These are phyloP conservation scores for Papilio helenus DNA, from an alignment of 1,140 invertebrate species.

Conservation along the genomic window DNA sequence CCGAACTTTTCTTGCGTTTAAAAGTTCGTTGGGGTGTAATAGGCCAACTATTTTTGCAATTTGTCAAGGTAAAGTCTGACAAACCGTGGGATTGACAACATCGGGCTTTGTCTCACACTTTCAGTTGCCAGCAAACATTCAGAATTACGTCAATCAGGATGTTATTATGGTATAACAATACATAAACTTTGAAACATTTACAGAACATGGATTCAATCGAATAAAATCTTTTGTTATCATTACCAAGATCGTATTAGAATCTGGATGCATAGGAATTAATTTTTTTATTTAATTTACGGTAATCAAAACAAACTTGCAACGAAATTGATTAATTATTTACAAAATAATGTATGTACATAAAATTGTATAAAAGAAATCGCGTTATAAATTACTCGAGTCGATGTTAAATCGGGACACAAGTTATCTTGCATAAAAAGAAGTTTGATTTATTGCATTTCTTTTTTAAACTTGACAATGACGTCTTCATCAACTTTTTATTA, in stretches of 20 bases:
- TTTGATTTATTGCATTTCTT: slow-evolving; percentile 28
- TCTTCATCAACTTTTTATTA: slow-evolving; percentile 16
- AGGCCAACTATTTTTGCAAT: neutral
- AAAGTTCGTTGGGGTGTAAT: neutral
- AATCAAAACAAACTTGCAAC: neutral
- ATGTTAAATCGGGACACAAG: slow-evolving; percentile 16
- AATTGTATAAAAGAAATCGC: slow-evolving; percentile 21
- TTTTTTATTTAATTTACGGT: neutral
- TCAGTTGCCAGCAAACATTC: neutral
- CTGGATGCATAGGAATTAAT: neutral
- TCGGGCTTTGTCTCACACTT: neutral
- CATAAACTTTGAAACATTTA: neutral
- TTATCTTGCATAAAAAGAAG: slow-evolving; percentile 12
- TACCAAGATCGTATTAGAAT: neutral
- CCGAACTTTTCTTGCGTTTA: neutral
- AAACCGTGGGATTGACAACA: slow-evolving; percentile 8
- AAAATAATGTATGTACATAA: slow-evolving; percentile 20
- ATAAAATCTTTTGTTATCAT: neutral
- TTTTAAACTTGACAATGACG: slow-evolving; percentile 15
- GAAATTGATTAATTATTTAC: neutral
- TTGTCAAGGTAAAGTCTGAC: neutral
- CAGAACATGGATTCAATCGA: neutral
- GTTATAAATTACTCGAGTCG: slow-evolving; percentile 21
- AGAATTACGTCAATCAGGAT: neutral
- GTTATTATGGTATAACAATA: neutral